Conservation (phyloP, 2,113 vertebrate genomes). For the Struthio camelus region DNA sequence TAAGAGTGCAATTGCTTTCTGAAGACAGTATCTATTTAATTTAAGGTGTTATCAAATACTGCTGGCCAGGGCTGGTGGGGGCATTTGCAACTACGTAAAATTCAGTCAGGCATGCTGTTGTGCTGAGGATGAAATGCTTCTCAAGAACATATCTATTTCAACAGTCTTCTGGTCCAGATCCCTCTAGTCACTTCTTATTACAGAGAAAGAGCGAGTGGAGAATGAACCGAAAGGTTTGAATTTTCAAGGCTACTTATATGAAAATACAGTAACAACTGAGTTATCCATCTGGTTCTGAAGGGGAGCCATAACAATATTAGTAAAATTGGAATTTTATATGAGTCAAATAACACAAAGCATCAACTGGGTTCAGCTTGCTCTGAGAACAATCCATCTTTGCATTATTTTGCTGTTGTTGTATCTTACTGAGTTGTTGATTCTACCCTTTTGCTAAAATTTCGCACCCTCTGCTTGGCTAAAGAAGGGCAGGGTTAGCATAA, state of each 20-base stretch:
- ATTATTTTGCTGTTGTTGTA: neutral
- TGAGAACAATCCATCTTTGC: neutral
- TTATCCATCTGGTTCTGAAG: neutral
- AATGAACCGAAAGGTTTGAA: neutral
- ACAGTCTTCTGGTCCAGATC: neutral
- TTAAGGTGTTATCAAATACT: neutral
- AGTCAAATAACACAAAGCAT: neutral
- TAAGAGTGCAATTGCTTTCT: neutral
- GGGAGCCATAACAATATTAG: neutral
- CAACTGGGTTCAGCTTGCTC: neutral
- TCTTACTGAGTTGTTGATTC: neutral
- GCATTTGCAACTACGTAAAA: neutral
- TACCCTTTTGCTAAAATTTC: neutral
- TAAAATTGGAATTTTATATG: neutral
- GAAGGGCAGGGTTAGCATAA: neutral
- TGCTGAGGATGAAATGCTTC: neutral
- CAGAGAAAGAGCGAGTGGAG: neutral
- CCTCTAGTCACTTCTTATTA: neutral
- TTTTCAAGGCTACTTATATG: neutral
- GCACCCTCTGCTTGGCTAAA: neutral
- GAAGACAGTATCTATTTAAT: neutral
- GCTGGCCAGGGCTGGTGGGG: neutral
- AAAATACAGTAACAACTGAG: neutral
- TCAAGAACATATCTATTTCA: neutral
- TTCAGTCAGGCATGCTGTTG: neutral